Base-by-base conservation (phyloP, 2,888 invertebrate species). In the Cephus pulcher region DNA sequence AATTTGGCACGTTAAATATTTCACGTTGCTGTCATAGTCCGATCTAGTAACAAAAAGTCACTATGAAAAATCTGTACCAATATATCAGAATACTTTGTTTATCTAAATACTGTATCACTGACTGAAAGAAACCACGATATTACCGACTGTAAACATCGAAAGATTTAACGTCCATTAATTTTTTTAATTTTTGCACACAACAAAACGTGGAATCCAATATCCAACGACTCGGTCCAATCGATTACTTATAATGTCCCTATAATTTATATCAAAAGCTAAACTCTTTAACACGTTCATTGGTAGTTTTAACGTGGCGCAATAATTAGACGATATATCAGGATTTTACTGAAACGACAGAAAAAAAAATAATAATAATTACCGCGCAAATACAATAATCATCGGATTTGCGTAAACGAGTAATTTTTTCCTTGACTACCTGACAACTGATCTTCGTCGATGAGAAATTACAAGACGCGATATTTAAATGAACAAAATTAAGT, bases 261-360 rank as follows among this genome's bases (percentile, higher is more conserved):
- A 15, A 56, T 6, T 9, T 56, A 9, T 23, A 56, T 15, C 9
- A 1, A 23, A 56, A 6, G 9, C 56, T 56, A 6, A 56, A 56
- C 23, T 23, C 56, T 56, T 56, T 0, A 15, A 9, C 23, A 9
- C 6, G 23, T 40, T 40, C 6, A 23, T 6, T 15, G 15, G 15
- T 56, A 56, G 23, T 56, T 75, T 77, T 35, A 75, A 78, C 75
- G 77, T 76, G 79, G 74, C 76, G 79, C 79, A 78, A 79, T 79
- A 78, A 80, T 56, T 80, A 76, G 77, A 80, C 74, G 78, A 79
- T 76, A 76, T 73, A 73, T 68, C 75, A 69, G 32, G 77, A 74
- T 74, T 33, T 40, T 2, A 6, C 6, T 9, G 56, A 23, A 23
- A 56, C 0, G 23, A 56, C 23, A 56, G 9, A 56, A 23, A 6